A percentile compares a stretch with the other conserved stretches of the same genome.
These are phyloP conservation scores for Pogonomyrmex californicus DNA, from an alignment of 1,140 invertebrate genomes.

Conservation along the genomic window DNA sequence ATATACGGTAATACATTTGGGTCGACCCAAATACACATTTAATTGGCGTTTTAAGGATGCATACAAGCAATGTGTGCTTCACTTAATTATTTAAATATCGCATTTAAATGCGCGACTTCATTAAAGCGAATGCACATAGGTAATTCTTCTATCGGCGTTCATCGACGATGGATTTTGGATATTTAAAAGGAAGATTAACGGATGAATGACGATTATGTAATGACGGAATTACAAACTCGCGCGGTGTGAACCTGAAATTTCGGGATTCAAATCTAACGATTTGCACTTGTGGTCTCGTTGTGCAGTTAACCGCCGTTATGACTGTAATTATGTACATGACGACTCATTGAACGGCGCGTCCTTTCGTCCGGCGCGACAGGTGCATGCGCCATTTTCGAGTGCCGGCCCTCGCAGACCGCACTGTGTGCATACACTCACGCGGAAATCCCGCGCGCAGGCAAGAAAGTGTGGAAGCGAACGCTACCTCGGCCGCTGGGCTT, in stretches of 20 bases:
- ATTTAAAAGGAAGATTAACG: slow-evolving; percentile 6
- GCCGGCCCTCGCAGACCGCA: slow-evolving; percentile 57
- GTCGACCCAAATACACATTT: slow-evolving; percentile 59
- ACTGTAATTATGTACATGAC: slow-evolving; percentile 43
- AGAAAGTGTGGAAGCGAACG: slow-evolving; percentile 78
- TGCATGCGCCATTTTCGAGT: slow-evolving; percentile 76
- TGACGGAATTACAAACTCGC: not conserved
- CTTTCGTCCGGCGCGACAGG: slow-evolving; percentile 74
- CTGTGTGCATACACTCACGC: slow-evolving; percentile 47
- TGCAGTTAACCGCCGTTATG: slow-evolving; percentile 40
- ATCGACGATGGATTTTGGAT: not conserved
- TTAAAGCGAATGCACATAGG: not conserved
- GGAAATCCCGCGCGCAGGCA: slow-evolving; percentile 49
- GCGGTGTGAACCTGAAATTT: not conserved
- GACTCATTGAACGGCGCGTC: slow-evolving; percentile 56
- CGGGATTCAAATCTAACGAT: slow-evolving; percentile 21
- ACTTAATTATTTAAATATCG: not conserved
- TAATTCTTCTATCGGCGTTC: not conserved
- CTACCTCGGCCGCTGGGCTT: slow-evolving; percentile 77
- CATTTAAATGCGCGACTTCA: not conserved
- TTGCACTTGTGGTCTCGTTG: slow-evolving; percentile 38
- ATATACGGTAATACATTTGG: slow-evolving; percentile 33
- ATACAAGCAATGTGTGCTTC: slow-evolving; percentile 5
- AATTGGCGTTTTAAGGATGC: not conserved
- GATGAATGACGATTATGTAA: not conserved